phyloP scores from a whole-genome alignment of 2,113 vertebrate genomes.

The Callocephalon fimbriatum region DNA sequence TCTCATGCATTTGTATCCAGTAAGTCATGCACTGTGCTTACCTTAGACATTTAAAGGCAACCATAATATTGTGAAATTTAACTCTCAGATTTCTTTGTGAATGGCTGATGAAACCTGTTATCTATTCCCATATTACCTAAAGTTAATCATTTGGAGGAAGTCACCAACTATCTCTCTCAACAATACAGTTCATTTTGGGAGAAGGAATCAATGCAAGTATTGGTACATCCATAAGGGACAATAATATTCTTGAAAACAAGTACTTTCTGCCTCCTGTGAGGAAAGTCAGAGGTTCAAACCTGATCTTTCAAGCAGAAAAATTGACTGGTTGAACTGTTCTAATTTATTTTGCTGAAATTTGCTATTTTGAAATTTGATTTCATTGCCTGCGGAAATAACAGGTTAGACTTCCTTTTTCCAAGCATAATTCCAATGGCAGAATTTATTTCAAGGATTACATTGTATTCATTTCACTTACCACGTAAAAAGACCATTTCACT shows the following conservation, averaged over 20 bases:
- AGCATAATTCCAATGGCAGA: not conserved
- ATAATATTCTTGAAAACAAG: not conserved
- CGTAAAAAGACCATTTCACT: not conserved
- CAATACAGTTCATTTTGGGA: not conserved
- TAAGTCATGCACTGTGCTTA: not conserved
- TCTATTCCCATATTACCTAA: not conserved
- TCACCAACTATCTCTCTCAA: not conserved
- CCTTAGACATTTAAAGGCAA: not conserved
- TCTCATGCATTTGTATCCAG: not conserved
- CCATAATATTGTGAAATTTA: not conserved
- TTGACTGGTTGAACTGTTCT: not conserved
- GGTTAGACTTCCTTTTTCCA: not conserved
- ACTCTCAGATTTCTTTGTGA: not conserved
- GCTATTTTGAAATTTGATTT: slow-evolving; percentile 12
- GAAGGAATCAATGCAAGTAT: not conserved
- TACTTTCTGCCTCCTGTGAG: not conserved
- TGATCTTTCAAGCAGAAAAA: not conserved
- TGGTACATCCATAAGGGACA: not conserved
- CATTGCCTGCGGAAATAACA: not conserved
- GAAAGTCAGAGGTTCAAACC: not conserved
- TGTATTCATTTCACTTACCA: not conserved
- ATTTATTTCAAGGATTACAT: slow-evolving; percentile 17
- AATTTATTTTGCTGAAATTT: slow-evolving; percentile 22
- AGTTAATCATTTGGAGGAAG: not conserved
- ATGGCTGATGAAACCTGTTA: not conserved